Conservation (phyloP, 2,797 vertebrate genomes). For the Monodelphis domestica region DNA sequence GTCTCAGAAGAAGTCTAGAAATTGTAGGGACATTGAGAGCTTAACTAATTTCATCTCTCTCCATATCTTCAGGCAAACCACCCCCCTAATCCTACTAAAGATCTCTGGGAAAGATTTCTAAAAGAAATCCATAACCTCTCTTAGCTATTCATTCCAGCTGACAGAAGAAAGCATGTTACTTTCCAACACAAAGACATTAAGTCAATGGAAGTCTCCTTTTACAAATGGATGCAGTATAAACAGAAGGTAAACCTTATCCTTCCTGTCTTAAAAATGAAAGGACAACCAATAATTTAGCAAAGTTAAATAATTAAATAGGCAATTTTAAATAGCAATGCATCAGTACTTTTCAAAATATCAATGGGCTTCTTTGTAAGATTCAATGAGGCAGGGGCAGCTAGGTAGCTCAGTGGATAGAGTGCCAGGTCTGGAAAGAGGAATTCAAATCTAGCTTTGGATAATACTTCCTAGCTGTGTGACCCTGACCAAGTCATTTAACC, state of each 20-base stretch:
- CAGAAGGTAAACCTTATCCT: neutral
- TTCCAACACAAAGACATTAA: neutral
- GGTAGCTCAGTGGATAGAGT: too few relatives aligned
- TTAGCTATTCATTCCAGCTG: neutral
- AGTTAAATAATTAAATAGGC: conserved; percentile 35
- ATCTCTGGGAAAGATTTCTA: neutral
- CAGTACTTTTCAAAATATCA: neutral
- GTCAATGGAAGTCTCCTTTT: neutral
- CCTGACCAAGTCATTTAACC: too few relatives aligned
- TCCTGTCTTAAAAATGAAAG: conserved; percentile 37
- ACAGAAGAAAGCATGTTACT: neutral
- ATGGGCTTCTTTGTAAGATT: neutral
- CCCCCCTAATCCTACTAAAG: neutral
- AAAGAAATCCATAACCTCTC: neutral
- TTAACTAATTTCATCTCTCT: neutral
- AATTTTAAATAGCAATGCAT: conserved; percentile 1
- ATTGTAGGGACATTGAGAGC: neutral
- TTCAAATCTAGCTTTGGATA: too few relatives aligned
- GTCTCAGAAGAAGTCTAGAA: conserved; percentile 13
- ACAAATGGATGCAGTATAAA: neutral
- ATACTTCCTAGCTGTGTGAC: too few relatives aligned
- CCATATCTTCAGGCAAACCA: neutral
- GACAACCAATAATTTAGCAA: neutral
- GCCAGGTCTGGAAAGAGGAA: too few relatives aligned
- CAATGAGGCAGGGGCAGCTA: too few relatives aligned